Evolutionary conservation across 2,888 invertebrate species (phyloP), one percentile per base, ranked within the genome.

Genomic region (Drosophila tripunctata): DNA sequence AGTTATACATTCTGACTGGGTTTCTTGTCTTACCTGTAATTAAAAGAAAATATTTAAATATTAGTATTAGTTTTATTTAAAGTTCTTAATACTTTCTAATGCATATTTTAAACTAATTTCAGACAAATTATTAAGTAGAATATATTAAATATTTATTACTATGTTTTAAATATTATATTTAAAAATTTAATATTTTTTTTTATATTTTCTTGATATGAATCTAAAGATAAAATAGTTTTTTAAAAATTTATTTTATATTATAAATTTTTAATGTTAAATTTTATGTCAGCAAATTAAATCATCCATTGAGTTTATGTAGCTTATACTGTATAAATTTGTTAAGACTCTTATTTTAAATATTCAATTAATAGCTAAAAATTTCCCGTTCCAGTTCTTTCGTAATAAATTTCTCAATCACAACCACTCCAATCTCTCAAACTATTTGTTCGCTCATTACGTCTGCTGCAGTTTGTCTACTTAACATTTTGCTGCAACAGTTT

Each of bases 401-500:
- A n/a, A 27, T n/a, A n/a, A 30, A 41, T 24, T 41, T 43, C 14
- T 19, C 45, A 47, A 47, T 47, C 14, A 19, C 45, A 31, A 14
- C 24, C 48, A 24, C 35, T 15, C 8, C 35, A 36, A 48, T 35
- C 35, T 36, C 48, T 27, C 21, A 15, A 19, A 5, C 36, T 36
- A 50, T 17, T 24, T 36, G 51, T 12, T 51, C 52, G 47, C 41
- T 76, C 80, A 85, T 81, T 81, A 82, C 72, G 68, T 79, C 86
- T 45, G 52, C 62, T 56, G 64, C 41, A 82, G 63, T 78, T 81
- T 81, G 75, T 81, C 78, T 71, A 67, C 68, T 85, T 75, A 69
- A 72, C 66, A 81, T 81, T 81, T 80, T 75, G n/a, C 55, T 56
- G 58, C 76, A 75, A 54, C 57, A 67, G 55, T 70, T 75, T 62